Conservation (phyloP, 2,113 vertebrate species). For the Burhinus oedicnemus region DNA sequence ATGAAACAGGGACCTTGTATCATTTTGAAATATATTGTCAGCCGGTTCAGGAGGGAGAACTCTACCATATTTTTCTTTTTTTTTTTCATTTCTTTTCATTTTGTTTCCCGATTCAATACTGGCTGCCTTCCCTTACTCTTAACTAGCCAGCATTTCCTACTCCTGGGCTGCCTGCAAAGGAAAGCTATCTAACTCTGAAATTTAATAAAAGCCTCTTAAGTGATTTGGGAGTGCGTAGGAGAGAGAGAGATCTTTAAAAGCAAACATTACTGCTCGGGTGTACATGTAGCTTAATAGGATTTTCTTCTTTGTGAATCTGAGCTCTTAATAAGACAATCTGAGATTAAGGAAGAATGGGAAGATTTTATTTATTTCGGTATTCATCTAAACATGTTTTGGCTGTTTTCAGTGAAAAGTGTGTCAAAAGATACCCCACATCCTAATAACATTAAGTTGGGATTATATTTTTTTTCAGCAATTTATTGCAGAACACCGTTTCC, state of each 20-base stretch:
- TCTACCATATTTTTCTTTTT: conserved; percentile 9
- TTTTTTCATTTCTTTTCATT: conserved; percentile 19
- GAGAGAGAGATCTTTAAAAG: conserved; percentile 48
- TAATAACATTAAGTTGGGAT: not conserved
- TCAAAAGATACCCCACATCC: not conserved
- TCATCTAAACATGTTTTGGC: not conserved
- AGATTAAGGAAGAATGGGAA: conserved; percentile 9
- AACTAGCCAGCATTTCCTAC: conserved; percentile 57
- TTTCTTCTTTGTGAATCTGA: conserved; percentile 46
- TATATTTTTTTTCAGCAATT: not conserved
- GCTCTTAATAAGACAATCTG: conserved; percentile 44
- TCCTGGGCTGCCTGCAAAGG: conserved; percentile 29
- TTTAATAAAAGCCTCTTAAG: conserved; percentile 71
- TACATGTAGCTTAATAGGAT: conserved; percentile 46
- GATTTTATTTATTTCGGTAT: conserved; percentile 10
- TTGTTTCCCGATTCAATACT: conserved; percentile 55
- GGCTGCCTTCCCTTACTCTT: conserved; percentile 12
- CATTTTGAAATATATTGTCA: not conserved
- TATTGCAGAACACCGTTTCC: not conserved
- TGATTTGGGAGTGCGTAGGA: conserved; percentile 62
- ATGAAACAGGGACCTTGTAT: not conserved
- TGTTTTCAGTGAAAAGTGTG: not conserved
- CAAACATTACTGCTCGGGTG: conserved; percentile 53
- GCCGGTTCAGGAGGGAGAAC: not conserved
- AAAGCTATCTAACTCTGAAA: conserved; percentile 65